Percentiles rank a stretch among this genome's conserved stretches.
Evolutionary conservation across 1,140 invertebrate genomes (phyloP).

Genomic region (Panulirus ornatus): DNA sequence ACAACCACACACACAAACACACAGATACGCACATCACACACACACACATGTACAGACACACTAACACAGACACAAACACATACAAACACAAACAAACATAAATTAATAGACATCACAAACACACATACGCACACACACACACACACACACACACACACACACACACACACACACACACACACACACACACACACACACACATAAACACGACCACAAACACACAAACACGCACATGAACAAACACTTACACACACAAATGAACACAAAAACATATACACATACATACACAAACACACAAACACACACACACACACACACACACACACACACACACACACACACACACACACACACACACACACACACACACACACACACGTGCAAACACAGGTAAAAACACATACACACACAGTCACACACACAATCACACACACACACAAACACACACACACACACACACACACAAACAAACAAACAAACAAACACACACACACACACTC

Average conservation of each 20-base stretch:
- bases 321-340: neutral
- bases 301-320: neutral
- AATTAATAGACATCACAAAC: too few relatives aligned
- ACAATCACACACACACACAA: too few relatives aligned
- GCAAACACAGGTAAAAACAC: neutral
- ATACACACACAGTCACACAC: too few relatives aligned
- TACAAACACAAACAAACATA: neutral
- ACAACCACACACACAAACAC: neutral
- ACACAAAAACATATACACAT: neutral
- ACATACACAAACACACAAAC: neutral
- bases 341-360: constrained; percentile 3
- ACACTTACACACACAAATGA: neutral
- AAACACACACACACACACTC: too few relatives aligned
- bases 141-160: neutral
- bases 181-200: neutral
- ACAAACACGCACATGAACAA: neutral
- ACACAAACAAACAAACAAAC: too few relatives aligned
- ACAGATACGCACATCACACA: neutral
- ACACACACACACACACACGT: neutral
- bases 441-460: too few relatives aligned
- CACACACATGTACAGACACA: neutral
- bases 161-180: neutral
- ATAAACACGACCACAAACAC: neutral
- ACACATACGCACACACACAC: neutral
- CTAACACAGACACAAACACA: neutral